A percentile compares a stretch with the other conserved stretches of the same genome.
These are phyloP conservation scores for Apotomis betuletana DNA, from an alignment of 2,888 invertebrate species.

Conservation along the genomic window DNA sequence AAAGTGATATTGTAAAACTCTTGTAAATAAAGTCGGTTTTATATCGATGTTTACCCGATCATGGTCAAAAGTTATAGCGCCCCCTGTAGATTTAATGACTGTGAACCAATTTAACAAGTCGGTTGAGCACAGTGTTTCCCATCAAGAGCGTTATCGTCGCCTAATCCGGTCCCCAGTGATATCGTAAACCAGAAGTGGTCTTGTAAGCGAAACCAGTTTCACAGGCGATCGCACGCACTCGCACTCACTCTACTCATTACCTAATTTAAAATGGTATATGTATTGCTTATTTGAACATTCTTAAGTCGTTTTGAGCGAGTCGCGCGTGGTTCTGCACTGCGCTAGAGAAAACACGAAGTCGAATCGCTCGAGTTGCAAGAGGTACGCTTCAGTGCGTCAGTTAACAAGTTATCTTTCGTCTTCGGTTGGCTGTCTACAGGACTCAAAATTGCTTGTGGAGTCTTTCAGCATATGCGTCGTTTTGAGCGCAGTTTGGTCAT, in stretches of 20 bases:
- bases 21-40: constrained; percentile 48
- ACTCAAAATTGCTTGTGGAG: constrained; percentile 54
- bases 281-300: neutral
- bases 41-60: constrained; percentile 59
- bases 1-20: constrained; percentile 36
- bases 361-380: constrained; percentile 55
- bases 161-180: constrained; percentile 79
- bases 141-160: constrained; percentile 77
- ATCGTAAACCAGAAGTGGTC: constrained; percentile 80
- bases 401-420: constrained; percentile 56
- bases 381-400: constrained; percentile 53
- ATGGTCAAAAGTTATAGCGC: constrained; percentile 58
- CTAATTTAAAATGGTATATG: constrained; percentile 16
- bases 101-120: constrained; percentile 71
- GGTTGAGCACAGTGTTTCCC: constrained; percentile 74
- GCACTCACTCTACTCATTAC: constrained; percentile 16
- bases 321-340: constrained; percentile 44
- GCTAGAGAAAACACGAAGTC: constrained; percentile 70
- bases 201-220: constrained; percentile 76
- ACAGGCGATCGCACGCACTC: constrained; percentile 69
- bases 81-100: constrained; percentile 68
- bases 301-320: neutral
- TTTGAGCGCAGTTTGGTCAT: constrained; percentile 55
- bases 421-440: constrained; percentile 51
- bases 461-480: constrained; percentile 57